phyloP scores from a whole-genome alignment of 2,113 vertebrate species.

The Xyliphius kryptos region DNA sequence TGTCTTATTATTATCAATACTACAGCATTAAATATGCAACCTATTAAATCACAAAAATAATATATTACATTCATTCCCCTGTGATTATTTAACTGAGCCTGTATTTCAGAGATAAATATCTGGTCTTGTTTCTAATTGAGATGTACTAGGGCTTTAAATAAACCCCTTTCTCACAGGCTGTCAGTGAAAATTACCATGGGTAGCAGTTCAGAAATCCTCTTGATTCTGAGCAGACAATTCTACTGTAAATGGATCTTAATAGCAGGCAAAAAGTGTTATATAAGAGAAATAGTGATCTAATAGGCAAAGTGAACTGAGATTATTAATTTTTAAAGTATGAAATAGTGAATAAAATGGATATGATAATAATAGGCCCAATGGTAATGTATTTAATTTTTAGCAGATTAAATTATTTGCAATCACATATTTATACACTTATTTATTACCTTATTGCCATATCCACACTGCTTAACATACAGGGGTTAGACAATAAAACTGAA shows the following conservation, averaged over 20 bases:
- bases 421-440: too few relatives aligned
- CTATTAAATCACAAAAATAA: not conserved
- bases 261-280: constrained; percentile 22
- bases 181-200: constrained; percentile 59
- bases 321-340: not conserved
- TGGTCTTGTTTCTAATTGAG: constrained; percentile 20
- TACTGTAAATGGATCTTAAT: constrained; percentile 12
- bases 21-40: too few relatives aligned
- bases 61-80: not conserved
- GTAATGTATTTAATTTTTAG: not conserved
- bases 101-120: not conserved
- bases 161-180: constrained; percentile 46
- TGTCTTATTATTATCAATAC: too few relatives aligned
- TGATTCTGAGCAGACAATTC: constrained; percentile 32
- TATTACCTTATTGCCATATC: too few relatives aligned
- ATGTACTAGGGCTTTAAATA: constrained; percentile 45
- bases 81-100: not conserved
- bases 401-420: too few relatives aligned
- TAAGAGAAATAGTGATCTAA: constrained; percentile 14
- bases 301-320: too few relatives aligned
- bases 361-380: too few relatives aligned
- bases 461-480: too few relatives aligned
- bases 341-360: not conserved
- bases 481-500: too few relatives aligned
- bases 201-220: constrained; percentile 51